These are phyloP conservation scores for Henricia sp. DNA, from an alignment of 53 echinoderm and acorn worm species.

Conservation along the genomic window DNA sequence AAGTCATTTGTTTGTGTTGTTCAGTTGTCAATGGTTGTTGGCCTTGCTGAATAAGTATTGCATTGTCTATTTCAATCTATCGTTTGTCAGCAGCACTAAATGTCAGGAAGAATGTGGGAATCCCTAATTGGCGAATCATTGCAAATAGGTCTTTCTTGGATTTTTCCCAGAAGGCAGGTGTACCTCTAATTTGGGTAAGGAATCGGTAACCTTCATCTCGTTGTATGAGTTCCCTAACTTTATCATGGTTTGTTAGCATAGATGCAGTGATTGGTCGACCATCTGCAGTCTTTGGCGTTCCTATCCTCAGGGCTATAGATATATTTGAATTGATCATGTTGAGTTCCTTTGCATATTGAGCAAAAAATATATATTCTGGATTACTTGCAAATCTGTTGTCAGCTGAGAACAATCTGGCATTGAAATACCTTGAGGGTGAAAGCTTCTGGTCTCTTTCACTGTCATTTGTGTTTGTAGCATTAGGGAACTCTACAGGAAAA, in stretches of 20 bases:
- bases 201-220: slow-evolving; percentile 23
- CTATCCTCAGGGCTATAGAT: slow-evolving; percentile 3
- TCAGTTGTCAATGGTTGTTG: not conserved
- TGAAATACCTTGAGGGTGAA: slow-evolving; percentile 58
- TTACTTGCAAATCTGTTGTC: not conserved
- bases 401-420: not conserved
- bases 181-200: slow-evolving; percentile 43
- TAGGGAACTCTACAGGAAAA: slow-evolving; percentile 67
- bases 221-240: not conserved
- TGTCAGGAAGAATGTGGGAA: slow-evolving; percentile 56
- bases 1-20: slow-evolving; percentile 40
- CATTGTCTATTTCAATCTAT: slow-evolving; percentile 21
- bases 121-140: slow-evolving; percentile 68
- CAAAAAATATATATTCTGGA: slow-evolving; percentile 1
- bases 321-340: not conserved
- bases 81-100: too few relatives aligned
- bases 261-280: not conserved
- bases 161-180: slow-evolving; percentile 74
- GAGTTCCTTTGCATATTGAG: slow-evolving; percentile 11
- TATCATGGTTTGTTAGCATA: too few relatives aligned
- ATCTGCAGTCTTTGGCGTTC: slow-evolving; percentile 6
- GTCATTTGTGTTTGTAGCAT: slow-evolving; percentile 60
- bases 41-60: not conserved
- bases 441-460: too few relatives aligned
- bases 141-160: slow-evolving; percentile 69